A percentile compares a stretch with the other conserved stretches of the same genome.
Conservation (phyloP, 1,140 invertebrate genomes). For the Rhyacophila brunnea region DNA sequence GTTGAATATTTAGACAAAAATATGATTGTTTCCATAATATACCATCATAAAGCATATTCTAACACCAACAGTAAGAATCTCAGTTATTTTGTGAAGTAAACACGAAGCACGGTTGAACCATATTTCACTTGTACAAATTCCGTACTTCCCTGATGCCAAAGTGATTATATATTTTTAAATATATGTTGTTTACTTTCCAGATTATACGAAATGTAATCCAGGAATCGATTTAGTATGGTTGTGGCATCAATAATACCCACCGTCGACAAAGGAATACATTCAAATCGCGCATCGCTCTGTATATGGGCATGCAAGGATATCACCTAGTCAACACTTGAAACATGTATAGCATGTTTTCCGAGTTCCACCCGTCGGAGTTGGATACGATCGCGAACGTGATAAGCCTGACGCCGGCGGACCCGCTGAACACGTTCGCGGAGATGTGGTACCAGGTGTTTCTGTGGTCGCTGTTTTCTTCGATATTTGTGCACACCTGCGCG, state of each 20-base stretch:
- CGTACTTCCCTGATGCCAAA: too few relatives aligned
- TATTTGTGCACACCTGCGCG: slow-evolving; percentile 88
- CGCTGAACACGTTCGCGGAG: slow-evolving; percentile 71
- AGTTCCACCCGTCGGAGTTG: slow-evolving; percentile 58
- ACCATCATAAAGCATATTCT: slow-evolving; percentile 4
- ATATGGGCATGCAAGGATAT: slow-evolving; percentile 13
- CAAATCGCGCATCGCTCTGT: slow-evolving; percentile 1
- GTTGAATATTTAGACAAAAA: slow-evolving; percentile 4
- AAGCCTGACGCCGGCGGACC: slow-evolving; percentile 58
- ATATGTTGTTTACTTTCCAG: slow-evolving; percentile 5
- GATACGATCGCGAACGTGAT: slow-evolving; percentile 65
- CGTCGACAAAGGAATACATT: neutral
- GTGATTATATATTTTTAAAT: neutral
- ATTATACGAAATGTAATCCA: slow-evolving; percentile 11
- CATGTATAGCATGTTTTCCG: slow-evolving; percentile 60
- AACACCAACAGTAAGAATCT: slow-evolving; percentile 5
- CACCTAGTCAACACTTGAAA: slow-evolving; percentile 8
- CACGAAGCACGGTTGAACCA: too few relatives aligned
- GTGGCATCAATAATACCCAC: slow-evolving; percentile 6
- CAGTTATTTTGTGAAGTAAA: too few relatives aligned
- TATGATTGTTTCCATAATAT: slow-evolving; percentile 9
- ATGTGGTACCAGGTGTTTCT: slow-evolving; percentile 97
- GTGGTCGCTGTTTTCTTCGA: slow-evolving; percentile 90
- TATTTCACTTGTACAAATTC: too few relatives aligned
- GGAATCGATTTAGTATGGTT: slow-evolving; percentile 11